These are phyloP conservation scores for Chaenocephalus aceratus DNA, from an alignment of 2,113 vertebrate genomes.

Conservation along the genomic window DNA sequence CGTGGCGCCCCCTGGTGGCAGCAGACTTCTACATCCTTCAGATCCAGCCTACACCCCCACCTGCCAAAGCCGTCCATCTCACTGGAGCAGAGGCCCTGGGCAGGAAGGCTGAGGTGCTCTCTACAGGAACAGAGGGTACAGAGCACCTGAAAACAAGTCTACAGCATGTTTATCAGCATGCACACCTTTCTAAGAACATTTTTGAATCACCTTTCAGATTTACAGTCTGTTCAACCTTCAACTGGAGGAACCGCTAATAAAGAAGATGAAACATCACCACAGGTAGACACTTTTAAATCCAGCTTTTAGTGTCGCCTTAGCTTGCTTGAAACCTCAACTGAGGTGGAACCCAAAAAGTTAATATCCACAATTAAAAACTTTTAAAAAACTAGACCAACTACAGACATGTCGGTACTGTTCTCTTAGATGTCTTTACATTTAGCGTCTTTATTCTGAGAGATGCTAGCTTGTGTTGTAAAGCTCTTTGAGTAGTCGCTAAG, in stretches of 20 bases:
- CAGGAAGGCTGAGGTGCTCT: not conserved
- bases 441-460: no score
- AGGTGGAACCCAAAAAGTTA: no score
- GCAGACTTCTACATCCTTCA: conserved; percentile 95
- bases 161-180: not conserved
- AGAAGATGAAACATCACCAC: conserved; percentile 33
- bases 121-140: conserved; percentile 32
- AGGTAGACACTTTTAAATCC: conserved; percentile 40
- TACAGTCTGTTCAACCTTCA: conserved; percentile 22
- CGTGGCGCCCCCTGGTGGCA: conserved; percentile 94
- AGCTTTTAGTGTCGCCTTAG: not conserved
- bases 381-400: not conserved
- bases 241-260: conserved; percentile 14
- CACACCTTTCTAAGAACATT: not conserved
- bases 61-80: not conserved
- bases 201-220: conserved; percentile 27
- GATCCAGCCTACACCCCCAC: conserved; percentile 82
- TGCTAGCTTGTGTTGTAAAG: no score
- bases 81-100: conserved; percentile 24
- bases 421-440: not conserved
- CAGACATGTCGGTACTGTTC: not conserved
- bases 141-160: not conserved
- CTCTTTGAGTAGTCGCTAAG: no score
- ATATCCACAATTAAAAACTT: no score
- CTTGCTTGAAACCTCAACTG: no score